phyloP scores from a whole-genome alignment of 64 coral and sea anemone species.

The Stichodactyla mertensii region DNA sequence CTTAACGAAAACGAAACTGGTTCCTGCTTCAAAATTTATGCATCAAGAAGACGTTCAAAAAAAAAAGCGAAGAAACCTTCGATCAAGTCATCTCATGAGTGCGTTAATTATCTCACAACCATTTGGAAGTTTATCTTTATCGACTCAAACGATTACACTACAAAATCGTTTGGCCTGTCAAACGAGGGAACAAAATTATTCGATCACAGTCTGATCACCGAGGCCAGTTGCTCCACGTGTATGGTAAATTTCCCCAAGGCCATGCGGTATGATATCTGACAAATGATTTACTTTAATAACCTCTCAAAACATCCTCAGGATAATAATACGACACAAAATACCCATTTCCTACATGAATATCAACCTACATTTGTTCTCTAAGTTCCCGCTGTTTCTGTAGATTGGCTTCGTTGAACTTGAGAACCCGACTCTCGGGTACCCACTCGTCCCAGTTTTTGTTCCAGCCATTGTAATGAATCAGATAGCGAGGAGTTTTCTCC shows the following conservation, averaged over 20 bases:
- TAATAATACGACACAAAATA: background rate
- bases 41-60: background rate
- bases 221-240: background rate
- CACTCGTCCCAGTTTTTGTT: conserved; percentile 99
- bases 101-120: background rate
- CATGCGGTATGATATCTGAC: background rate
- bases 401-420: conserved; percentile 95
- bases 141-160: background rate
- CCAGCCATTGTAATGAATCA: conserved; percentile 99
- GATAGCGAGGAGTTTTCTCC: conserved; percentile 94
- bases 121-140: background rate
- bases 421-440: conserved; percentile 96
- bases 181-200: background rate
- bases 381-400: conserved; percentile 92
- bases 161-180: background rate
- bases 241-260: background rate
- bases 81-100: background rate
- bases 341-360: conserved; percentile 21
- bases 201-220: background rate
- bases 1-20: background rate
- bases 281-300: background rate
- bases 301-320: background rate
- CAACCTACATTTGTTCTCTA: conserved; percentile 93
- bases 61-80: background rate
- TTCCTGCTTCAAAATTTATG: background rate